phyloP scores from a whole-genome alignment of 2,888 invertebrate species.

The Synanthedon tipuliformis region DNA sequence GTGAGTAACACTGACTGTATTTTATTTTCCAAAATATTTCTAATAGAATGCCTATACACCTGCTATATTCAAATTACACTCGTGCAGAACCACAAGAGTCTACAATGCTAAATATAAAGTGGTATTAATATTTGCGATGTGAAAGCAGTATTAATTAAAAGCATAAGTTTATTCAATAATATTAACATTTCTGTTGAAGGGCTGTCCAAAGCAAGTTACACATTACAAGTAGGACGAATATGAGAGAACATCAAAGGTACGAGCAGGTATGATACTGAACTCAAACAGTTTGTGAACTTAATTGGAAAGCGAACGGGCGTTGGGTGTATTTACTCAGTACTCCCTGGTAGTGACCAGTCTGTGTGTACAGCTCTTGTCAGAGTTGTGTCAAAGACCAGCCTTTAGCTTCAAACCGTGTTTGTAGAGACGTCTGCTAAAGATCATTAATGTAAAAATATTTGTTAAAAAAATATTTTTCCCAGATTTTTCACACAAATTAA shows the following conservation, averaged over 20 bases:
- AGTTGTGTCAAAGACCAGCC: slow-evolving; percentile 45
- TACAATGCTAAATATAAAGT: no score
- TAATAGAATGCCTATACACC: no score
- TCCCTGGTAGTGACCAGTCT: slow-evolving; percentile 36
- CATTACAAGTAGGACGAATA: slow-evolving; percentile 26
- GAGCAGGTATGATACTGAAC: slow-evolving; percentile 41
- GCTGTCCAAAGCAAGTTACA: slow-evolving; percentile 27
- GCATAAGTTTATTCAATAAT: neutral
- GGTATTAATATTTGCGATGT: no score
- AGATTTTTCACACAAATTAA: no score
- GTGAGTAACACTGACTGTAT: no score
- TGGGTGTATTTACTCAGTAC: slow-evolving; percentile 47
- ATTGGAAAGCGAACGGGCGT: slow-evolving; percentile 54
- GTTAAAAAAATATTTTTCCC: no score
- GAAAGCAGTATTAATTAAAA: neutral
- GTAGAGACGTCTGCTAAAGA: neutral
- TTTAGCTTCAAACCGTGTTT: neutral
- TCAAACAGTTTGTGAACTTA: slow-evolving; percentile 49
- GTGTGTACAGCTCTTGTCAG: slow-evolving; percentile 46
- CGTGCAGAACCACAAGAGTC: no score
- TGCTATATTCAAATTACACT: no score
- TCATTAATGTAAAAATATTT: no score
- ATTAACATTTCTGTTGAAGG: neutral
- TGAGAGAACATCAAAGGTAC: slow-evolving; percentile 49
- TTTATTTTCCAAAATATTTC: no score